Evolutionary conservation across 2,888 invertebrate genomes (phyloP).

Genomic region (Syritta pipiens): DNA sequence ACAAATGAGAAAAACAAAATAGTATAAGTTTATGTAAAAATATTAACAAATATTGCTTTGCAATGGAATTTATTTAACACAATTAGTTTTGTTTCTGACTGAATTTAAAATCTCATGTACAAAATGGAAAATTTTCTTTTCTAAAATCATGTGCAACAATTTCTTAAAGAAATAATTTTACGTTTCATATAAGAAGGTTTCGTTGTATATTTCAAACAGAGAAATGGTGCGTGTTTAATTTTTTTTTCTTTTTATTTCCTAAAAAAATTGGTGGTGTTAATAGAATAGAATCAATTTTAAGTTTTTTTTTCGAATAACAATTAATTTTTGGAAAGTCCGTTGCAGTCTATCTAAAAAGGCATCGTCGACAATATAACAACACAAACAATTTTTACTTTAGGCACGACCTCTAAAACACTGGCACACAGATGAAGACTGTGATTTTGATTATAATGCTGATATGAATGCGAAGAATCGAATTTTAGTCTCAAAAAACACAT

Average conservation of each 20-base stretch:
- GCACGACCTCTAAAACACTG: too few species aligned
- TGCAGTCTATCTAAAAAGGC: too few species aligned
- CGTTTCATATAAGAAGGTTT: constrained; percentile 2
- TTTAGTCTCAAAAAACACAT: too few species aligned
- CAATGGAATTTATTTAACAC: constrained; percentile 29
- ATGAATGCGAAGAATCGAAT: too few species aligned
- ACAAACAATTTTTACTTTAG: too few species aligned
- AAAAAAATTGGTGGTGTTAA: neutral
- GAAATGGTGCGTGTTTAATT: constrained; percentile 35
- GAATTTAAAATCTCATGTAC: constrained; percentile 14
- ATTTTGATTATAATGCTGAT: too few species aligned
- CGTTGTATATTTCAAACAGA: constrained; percentile 10
- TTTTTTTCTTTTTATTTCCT: neutral
- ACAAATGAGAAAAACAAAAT: constrained; percentile 12
- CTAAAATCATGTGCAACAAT: neutral
- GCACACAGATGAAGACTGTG: too few species aligned
- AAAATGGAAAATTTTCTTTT: neutral
- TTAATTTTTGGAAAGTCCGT: too few species aligned
- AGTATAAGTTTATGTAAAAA: constrained; percentile 9
- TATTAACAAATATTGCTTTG: constrained; percentile 38
- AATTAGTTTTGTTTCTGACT: neutral
- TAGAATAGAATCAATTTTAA: too few species aligned
- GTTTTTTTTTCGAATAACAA: too few species aligned
- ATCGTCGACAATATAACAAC: too few species aligned
- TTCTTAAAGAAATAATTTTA: neutral